phyloP scores from a whole-genome alignment of 2,888 invertebrate genomes.

The Tolmerus cingulatus region DNA sequence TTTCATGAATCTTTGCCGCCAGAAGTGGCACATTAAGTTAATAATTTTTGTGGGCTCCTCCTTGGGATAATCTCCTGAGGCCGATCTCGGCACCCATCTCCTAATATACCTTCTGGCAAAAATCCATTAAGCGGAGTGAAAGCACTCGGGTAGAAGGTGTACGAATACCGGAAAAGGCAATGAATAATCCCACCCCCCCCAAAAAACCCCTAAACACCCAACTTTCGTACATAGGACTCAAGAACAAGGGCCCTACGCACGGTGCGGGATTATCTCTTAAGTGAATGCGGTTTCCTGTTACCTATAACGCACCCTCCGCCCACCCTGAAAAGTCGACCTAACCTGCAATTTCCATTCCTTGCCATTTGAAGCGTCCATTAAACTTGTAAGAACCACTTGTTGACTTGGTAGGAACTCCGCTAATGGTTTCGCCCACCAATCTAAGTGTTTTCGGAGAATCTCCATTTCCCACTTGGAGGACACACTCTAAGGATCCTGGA shows the following conservation, averaged over 20 bases:
- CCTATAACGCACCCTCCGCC: neutral
- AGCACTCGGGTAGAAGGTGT: neutral
- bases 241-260: constrained; percentile 11
- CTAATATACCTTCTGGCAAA: neutral
- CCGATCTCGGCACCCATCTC: neutral
- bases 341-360: constrained; percentile 15
- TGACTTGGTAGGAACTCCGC: constrained; percentile 23
- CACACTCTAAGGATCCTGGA: neutral
- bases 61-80: neutral
- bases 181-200: neutral
- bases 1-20: neutral
- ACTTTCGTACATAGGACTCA: neutral
- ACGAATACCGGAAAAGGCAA: neutral
- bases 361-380: constrained; percentile 30
- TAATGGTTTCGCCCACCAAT: constrained; percentile 31
- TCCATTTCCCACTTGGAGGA: constrained; percentile 29
- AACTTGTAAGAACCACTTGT: constrained; percentile 39
- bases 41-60: neutral
- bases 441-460: constrained; percentile 35
- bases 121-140: constrained; percentile 14
- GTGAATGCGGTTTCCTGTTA: constrained; percentile 31
- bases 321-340: neutral
- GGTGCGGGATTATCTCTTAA: constrained; percentile 17
- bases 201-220: neutral
- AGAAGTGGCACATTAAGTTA: neutral